These are phyloP conservation scores for Peucedramus taeniatus DNA, from an alignment of 2,113 vertebrate genomes.

Conservation along the genomic window DNA sequence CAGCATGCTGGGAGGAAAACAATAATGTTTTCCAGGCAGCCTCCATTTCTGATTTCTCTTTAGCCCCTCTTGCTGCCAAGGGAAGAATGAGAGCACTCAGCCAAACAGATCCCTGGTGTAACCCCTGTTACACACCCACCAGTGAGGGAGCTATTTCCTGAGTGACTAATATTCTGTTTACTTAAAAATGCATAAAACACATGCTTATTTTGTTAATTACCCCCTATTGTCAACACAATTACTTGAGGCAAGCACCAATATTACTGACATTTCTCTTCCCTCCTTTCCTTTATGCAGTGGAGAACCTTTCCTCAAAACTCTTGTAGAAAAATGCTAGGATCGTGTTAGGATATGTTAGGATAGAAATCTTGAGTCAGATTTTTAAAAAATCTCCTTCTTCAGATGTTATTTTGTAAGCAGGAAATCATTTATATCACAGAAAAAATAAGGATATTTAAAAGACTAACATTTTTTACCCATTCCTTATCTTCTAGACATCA, in stretches of 20 bases:
- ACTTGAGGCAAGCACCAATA: background rate
- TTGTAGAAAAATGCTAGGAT: background rate
- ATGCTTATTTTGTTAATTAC: background rate
- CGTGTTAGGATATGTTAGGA: background rate
- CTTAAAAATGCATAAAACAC: constrained; percentile 5
- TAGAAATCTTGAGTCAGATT: background rate
- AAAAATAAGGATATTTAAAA: background rate
- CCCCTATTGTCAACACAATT: background rate
- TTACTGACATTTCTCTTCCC: background rate
- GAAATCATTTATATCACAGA: background rate
- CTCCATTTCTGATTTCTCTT: background rate
- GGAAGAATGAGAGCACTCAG: background rate
- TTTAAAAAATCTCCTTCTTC: background rate
- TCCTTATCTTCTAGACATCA: background rate
- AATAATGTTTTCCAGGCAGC: background rate
- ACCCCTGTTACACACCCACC: rapidly evolving
- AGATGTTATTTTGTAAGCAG: background rate
- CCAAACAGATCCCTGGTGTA: background rate
- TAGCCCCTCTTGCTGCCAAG: background rate
- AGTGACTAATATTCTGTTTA: background rate
- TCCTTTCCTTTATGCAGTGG: background rate
- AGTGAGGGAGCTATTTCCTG: background rate
- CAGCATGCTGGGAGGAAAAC: background rate
- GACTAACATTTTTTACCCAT: background rate
- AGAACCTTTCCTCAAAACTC: background rate